A percentile compares a stretch with the other conserved stretches of the same genome.
Conservation (phyloP, 1,140 invertebrate species). For the Drosophila leontia region DNA sequence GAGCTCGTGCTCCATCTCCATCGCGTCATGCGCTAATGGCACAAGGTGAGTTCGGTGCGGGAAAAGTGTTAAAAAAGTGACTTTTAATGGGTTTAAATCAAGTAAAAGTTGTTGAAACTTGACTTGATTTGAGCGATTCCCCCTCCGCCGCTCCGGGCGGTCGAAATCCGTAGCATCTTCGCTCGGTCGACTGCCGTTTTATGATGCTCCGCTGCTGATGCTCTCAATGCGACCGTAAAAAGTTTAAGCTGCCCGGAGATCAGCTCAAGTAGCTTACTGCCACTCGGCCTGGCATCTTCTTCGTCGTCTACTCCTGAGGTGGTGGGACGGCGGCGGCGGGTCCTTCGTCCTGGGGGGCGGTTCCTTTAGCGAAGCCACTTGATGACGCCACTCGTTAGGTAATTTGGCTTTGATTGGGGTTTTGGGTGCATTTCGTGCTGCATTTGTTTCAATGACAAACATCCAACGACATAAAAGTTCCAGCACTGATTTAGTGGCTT, state of each 20-base stretch:
- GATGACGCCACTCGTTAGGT: slow-evolving; percentile 78
- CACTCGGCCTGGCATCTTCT: slow-evolving; percentile 29
- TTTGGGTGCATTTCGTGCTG: slow-evolving; percentile 73
- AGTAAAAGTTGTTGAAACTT: slow-evolving; percentile 83
- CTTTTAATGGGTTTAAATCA: slow-evolving; percentile 84
- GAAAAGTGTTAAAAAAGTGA: slow-evolving; percentile 82
- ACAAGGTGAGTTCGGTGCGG: slow-evolving; percentile 61
- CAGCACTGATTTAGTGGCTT: slow-evolving; percentile 29
- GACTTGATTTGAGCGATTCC: slow-evolving; percentile 75
- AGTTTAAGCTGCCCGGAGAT: slow-evolving; percentile 76
- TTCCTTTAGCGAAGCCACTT: slow-evolving; percentile 51
- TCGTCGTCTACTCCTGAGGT: slow-evolving; percentile 6
- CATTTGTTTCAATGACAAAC: slow-evolving; percentile 80
- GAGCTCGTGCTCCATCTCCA: slow-evolving; percentile 26
- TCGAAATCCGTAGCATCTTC: slow-evolving; percentile 38
- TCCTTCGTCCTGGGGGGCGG: slow-evolving; percentile 3
- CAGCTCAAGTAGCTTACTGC: slow-evolving; percentile 67
- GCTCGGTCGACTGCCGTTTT: slow-evolving; percentile 55
- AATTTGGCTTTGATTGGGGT: slow-evolving; percentile 81
- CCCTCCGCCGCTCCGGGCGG: slow-evolving; percentile 1
- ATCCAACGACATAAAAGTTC: slow-evolving; percentile 53
- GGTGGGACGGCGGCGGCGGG: neutral
- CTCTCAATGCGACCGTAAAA: slow-evolving; percentile 72
- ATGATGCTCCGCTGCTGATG: slow-evolving; percentile 62
- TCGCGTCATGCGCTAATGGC: slow-evolving; percentile 50